Conservation (phyloP, 2,888 invertebrate species). For the Noctua fimbriata region DNA sequence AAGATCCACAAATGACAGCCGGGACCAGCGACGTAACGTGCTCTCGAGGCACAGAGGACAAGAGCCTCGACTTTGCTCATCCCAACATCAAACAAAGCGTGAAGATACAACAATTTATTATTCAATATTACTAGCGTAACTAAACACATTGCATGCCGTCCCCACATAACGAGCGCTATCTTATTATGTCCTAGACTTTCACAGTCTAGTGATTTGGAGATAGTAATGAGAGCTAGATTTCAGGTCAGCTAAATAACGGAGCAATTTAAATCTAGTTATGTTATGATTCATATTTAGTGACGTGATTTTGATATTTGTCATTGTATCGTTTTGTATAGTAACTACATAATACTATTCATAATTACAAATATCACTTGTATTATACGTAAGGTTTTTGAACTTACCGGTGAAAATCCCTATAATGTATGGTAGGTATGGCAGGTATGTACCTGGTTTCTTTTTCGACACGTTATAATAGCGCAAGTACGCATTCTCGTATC, state of each 20-base stretch:
- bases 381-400: too few species aligned
- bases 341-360: too few species aligned
- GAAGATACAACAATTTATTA: background rate
- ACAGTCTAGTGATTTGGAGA: constrained; percentile 30
- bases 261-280: constrained; percentile 18
- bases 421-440: too few species aligned
- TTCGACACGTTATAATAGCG: too few species aligned
- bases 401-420: too few species aligned
- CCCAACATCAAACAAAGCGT: background rate
- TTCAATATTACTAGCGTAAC: background rate
- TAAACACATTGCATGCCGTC: constrained; percentile 27
- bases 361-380: too few species aligned
- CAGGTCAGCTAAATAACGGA: constrained; percentile 41
- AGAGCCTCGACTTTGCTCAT: background rate
- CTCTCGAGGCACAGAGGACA: background rate
- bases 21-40: too few species aligned
- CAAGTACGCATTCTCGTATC: too few species aligned
- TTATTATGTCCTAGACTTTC: constrained; percentile 47
- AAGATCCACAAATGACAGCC: background rate
- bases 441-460: too few species aligned
- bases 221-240: constrained; percentile 28
- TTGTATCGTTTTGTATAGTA: too few species aligned
- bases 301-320: background rate
- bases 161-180: background rate
- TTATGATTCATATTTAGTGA: constrained; percentile 4